phyloP scores from a whole-genome alignment of 2,113 vertebrate species.

The Dascyllus trimaculatus region DNA sequence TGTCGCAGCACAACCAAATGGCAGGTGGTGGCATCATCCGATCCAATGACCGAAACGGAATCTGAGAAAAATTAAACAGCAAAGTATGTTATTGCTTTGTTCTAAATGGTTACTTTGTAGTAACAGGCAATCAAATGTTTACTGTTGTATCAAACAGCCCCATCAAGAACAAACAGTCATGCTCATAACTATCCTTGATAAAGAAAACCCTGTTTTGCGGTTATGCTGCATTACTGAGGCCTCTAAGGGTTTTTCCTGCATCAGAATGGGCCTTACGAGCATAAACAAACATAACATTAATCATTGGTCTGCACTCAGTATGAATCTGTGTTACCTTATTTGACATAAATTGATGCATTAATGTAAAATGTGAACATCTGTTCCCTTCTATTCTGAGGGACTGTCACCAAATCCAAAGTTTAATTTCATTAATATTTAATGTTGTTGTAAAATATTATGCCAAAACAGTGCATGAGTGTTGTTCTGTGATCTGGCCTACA shows the following conservation, averaged over 20 bases:
- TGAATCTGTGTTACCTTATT: too few relatives aligned
- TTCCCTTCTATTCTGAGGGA: too few relatives aligned
- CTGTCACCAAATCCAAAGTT: too few relatives aligned
- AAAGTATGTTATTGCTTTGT: not conserved
- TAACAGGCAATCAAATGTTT: not conserved
- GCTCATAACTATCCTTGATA: not conserved
- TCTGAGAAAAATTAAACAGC: conserved; percentile 80
- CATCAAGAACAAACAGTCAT: not conserved
- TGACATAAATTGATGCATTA: not conserved
- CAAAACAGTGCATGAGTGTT: too few relatives aligned
- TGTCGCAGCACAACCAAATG: conserved; percentile 95
- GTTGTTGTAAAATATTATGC: too few relatives aligned
- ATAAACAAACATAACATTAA: not conserved
- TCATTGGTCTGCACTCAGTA: not conserved
- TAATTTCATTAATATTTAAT: too few relatives aligned
- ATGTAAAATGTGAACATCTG: too few relatives aligned
- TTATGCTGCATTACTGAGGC: not conserved
- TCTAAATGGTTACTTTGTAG: not conserved
- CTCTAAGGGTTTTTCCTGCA: not conserved
- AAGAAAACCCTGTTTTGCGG: not conserved
- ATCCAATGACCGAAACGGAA: conserved; percentile 92
- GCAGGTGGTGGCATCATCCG: conserved; percentile 97
- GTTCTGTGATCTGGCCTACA: too few relatives aligned
- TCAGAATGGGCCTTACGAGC: not conserved
- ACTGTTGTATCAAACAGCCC: not conserved